Percentiles rank a stretch among this genome's conserved stretches.
phyloP scores from a whole-genome alignment of 2,797 vertebrate genomes.

The Phaenicophaeus curvirostris region DNA sequence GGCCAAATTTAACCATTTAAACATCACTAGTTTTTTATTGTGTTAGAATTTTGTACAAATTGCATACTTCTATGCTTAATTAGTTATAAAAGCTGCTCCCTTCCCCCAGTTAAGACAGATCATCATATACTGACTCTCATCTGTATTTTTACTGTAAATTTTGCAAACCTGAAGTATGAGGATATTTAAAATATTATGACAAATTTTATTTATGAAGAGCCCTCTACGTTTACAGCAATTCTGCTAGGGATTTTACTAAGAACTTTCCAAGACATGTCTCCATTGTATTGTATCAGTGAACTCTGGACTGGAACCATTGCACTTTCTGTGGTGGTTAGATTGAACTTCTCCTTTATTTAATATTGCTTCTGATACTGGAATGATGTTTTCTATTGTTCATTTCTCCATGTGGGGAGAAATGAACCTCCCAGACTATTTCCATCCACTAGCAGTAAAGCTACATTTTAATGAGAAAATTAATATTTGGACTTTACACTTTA shows the following conservation, averaged over 20 bases:
- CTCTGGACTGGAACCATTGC: not conserved
- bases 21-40: not conserved
- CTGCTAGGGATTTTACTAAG: not conserved
- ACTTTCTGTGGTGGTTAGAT: not conserved
- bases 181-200: not conserved
- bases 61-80: not conserved
- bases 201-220: not conserved
- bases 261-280: not conserved
- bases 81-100: not conserved
- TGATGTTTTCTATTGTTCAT: not conserved
- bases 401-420: constrained; percentile 13
- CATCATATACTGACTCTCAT: not conserved
- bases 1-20: not conserved
- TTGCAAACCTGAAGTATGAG: not conserved
- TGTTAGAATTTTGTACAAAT: not conserved
- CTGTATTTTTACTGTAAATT: not conserved
- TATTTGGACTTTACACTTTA: constrained; percentile 55
- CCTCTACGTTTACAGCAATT: not conserved
- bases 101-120: not conserved
- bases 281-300: not conserved
- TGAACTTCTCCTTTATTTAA: not conserved
- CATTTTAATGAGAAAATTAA: constrained; percentile 72
- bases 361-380: not conserved
- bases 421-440: not conserved
- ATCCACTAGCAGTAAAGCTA: constrained; percentile 18